Evolutionary conservation across 1,140 invertebrate species (phyloP), one percentile per base, ranked within the genome.

Genomic region (Leptestheria dahalacensis): DNA sequence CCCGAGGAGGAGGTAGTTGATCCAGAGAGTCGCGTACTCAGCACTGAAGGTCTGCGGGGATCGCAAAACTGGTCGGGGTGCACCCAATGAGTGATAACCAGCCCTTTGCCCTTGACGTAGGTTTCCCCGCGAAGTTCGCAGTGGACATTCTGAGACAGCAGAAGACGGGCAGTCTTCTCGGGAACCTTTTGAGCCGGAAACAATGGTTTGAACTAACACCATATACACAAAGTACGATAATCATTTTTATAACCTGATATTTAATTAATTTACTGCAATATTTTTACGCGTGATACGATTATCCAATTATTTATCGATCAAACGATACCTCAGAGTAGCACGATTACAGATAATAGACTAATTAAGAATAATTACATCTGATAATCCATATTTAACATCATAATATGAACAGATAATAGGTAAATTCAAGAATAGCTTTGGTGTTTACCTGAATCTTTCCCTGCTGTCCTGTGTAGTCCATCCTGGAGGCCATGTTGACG

Each of bases 401-500:
- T 52, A 52, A 1, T 4, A 20, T 52, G 21, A 10, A 50, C 21
- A 18, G 21, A 52, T 52, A 25, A 12, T 18, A 52, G 28, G n/a
- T 3, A 18, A 21, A 57, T 57, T 56, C n/a, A n/a, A n/a, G n/a
- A n/a, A n/a, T n/a, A n/a, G n/a, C n/a, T 56, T 55, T 29, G 20
- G 20, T 20, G 15, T 23, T 66, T 70, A 87, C 84, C 70, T 91
- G 87, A 66, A 92, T 90, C 70, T 80, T 79, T 51, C 85, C 85
- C 2, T 80, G 74, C 63, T 81, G 71, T 23, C 89, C 88, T 0
- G 84, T 88, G 0, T 84, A 87, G 65, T 92, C 89, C 87, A 92
- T 92, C 65, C 92, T 77, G 6, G 89, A 92, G 1, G 91, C 90
- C 78, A 96, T 88, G 72, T 96, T 96, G 0, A 95, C 91, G 0